Evolutionary conservation across 2,113 vertebrate genomes (phyloP).

Genomic region (Capreolus pygargus): DNA sequence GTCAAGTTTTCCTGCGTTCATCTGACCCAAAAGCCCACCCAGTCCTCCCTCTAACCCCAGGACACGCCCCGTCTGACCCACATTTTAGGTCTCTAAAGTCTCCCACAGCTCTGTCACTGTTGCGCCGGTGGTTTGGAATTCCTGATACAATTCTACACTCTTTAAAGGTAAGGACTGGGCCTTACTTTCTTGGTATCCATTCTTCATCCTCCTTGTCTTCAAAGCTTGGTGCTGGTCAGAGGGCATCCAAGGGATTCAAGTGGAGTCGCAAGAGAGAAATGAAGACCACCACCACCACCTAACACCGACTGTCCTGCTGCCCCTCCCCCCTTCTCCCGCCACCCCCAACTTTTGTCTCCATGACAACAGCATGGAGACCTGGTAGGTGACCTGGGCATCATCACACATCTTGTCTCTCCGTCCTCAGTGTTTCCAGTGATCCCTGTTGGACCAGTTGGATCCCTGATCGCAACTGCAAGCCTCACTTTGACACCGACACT

Average conservation of each 20-base stretch:
- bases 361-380: neutral
- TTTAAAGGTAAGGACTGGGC: neutral
- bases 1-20: neutral
- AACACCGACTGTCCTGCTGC: fast-evolving
- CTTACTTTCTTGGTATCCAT: neutral
- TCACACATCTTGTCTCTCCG: neutral
- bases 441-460: neutral
- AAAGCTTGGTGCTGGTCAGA: neutral
- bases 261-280: neutral
- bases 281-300: fast-evolving
- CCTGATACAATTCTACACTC: neutral
- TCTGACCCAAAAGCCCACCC: neutral
- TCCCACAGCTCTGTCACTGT: neutral
- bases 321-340: neutral
- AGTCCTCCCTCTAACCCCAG: neutral
- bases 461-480: neutral
- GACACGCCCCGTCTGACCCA: fast-evolving
- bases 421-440: neutral
- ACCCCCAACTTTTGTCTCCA: neutral
- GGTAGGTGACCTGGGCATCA: neutral
- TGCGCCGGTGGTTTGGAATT: too few species aligned
- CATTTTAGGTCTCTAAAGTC: neutral
- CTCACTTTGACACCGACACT: neutral
- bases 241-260: neutral
- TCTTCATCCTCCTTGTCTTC: neutral